Conservation (phyloP, 2,797 vertebrate genomes). For the Falco columbarius region DNA sequence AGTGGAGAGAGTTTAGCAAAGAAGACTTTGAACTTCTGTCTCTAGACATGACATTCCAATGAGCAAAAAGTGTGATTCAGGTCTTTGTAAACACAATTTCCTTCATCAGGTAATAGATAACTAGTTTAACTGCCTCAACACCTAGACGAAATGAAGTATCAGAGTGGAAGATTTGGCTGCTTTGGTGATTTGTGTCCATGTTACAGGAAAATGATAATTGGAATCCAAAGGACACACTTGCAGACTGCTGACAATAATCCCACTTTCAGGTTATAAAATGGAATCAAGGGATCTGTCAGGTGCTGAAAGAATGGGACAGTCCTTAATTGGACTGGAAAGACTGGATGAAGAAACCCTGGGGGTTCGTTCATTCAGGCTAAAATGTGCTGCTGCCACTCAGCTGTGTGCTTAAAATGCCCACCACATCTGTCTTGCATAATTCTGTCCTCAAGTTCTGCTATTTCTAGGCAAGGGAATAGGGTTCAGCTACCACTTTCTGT, state of each 20-base stretch:
- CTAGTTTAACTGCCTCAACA: background rate
- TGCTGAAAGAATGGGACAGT: background rate
- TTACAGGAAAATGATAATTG: background rate
- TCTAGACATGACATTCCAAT: background rate
- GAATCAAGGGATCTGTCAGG: background rate
- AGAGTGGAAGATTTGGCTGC: background rate
- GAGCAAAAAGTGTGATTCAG: background rate
- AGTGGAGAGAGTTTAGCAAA: background rate
- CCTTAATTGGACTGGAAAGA: background rate
- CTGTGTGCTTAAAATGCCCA: background rate
- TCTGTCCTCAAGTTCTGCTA: background rate
- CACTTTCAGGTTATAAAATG: background rate
- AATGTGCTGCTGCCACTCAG: background rate
- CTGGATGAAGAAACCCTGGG: background rate
- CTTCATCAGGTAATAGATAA: background rate
- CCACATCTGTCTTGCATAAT: background rate
- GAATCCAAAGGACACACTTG: background rate
- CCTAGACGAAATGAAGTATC: background rate
- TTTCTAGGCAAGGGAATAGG: background rate
- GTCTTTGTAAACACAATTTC: background rate
- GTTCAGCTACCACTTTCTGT: background rate
- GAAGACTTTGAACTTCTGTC: background rate
- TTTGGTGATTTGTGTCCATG: background rate
- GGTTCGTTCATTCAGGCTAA: background rate
- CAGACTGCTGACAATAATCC: background rate